These are phyloP conservation scores for Noctuana brunneofusca DNA, from an alignment of 2,888 invertebrate species.

Conservation along the genomic window DNA sequence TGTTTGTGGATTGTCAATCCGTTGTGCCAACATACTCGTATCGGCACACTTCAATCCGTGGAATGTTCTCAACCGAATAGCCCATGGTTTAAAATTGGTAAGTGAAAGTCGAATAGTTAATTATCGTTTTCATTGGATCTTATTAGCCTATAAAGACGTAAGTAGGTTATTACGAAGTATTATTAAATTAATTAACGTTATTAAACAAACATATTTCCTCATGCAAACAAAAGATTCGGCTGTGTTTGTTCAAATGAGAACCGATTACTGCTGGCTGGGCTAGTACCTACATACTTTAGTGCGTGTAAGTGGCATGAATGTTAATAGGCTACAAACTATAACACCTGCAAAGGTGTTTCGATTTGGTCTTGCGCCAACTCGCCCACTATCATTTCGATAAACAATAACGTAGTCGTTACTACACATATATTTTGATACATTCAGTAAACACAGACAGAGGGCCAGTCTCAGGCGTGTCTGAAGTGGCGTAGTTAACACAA, in stretches of 20 bases:
- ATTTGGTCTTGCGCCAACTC: slow-evolving; percentile 60
- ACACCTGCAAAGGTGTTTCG: slow-evolving; percentile 66
- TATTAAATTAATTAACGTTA: slow-evolving; percentile 20
- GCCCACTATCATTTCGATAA: slow-evolving; percentile 63
- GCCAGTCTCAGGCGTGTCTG: slow-evolving; percentile 36
- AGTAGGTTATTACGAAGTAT: slow-evolving; percentile 27
- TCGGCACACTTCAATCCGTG: neutral
- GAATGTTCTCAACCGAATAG: neutral
- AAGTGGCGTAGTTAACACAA: neutral
- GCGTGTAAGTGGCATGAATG: slow-evolving; percentile 44
- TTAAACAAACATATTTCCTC: slow-evolving; percentile 24
- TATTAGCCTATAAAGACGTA: slow-evolving; percentile 22
- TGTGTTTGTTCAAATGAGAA: slow-evolving; percentile 60
- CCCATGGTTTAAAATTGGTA: neutral
- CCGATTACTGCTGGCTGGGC: slow-evolving; percentile 48
- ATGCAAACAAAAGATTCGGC: slow-evolving; percentile 48
- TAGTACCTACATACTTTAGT: slow-evolving; percentile 48
- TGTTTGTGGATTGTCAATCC: neutral
- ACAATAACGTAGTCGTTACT: slow-evolving; percentile 66
- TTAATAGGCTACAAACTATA: slow-evolving; percentile 48
- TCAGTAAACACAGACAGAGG: slow-evolving; percentile 50
- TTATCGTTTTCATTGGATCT: slow-evolving; percentile 10
- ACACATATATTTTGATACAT: slow-evolving; percentile 54
- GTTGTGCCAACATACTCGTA: neutral
- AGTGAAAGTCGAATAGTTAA: slow-evolving; percentile 18